Percentiles rank a stretch among this genome's conserved stretches.
Evolutionary conservation across 2,888 invertebrate genomes (phyloP).

Genomic region (Diaprepes abbreviatus): DNA sequence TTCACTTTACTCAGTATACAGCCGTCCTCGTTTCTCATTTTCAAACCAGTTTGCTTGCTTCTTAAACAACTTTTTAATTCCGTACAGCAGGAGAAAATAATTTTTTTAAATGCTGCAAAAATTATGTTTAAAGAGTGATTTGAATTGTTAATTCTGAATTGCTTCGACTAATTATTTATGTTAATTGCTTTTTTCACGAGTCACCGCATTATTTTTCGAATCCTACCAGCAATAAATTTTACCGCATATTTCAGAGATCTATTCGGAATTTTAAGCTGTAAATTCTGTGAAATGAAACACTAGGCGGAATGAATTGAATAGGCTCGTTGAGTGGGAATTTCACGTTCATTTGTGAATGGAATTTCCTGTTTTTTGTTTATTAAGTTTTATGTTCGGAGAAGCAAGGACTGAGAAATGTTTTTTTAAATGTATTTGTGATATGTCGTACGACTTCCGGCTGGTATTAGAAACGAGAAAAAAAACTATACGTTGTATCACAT

Average conservation of each 20-base stretch:
- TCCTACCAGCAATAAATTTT: background rate
- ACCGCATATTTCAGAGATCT: background rate
- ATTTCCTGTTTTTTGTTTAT: background rate
- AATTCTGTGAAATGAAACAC: background rate
- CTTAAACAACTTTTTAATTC: background rate
- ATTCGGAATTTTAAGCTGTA: background rate
- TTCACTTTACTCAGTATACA: slow-evolving; percentile 15
- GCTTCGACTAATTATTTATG: background rate
- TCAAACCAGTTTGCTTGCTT: background rate
- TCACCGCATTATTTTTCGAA: background rate
- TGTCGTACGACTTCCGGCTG: no score
- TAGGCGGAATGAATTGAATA: background rate
- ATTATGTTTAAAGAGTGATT: background rate
- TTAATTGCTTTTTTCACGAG: background rate
- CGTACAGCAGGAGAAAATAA: background rate
- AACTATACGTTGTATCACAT: no score
- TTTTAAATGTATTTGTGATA: no score
- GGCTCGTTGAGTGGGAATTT: background rate
- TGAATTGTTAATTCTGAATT: slow-evolving; percentile 1
- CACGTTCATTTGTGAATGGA: background rate
- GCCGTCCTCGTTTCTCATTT: background rate
- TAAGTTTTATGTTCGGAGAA: no score
- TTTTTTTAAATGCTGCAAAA: background rate
- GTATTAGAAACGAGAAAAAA: no score
- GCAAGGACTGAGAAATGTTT: no score